Conservation (phyloP, 2,888 invertebrate genomes). For the Automeris io region DNA sequence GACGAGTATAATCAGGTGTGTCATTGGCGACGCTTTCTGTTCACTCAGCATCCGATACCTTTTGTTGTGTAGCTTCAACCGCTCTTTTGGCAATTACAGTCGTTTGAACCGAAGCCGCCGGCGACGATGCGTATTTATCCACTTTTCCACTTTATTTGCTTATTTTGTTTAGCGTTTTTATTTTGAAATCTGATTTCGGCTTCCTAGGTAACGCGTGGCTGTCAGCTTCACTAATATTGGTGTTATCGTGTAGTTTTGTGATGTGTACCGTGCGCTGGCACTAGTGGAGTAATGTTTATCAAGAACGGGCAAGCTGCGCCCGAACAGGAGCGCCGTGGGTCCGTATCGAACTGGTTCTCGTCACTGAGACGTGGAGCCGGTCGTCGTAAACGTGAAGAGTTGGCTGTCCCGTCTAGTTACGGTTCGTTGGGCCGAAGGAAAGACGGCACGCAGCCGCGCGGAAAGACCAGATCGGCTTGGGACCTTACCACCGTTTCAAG, state of each 20-base stretch:
- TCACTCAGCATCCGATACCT: slow-evolving; percentile 40
- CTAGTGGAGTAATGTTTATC: slow-evolving; percentile 71
- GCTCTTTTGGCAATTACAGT: slow-evolving; percentile 49
- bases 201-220: slow-evolving; percentile 57
- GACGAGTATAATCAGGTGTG: slow-evolving; percentile 74
- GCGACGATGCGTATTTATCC: slow-evolving; percentile 51
- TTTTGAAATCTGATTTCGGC: slow-evolving; percentile 42
- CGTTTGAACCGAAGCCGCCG: slow-evolving; percentile 32
- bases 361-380: slow-evolving; percentile 81
- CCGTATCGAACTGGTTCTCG: slow-evolving; percentile 88
- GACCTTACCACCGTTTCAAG: slow-evolving; percentile 76
- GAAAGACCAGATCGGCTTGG: slow-evolving; percentile 77
- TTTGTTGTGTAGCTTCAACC: slow-evolving; percentile 57
- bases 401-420: slow-evolving; percentile 57
- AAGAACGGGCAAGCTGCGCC: slow-evolving; percentile 64
- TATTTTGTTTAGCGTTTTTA: slow-evolving; percentile 41
- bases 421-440: slow-evolving; percentile 73
- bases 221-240: slow-evolving; percentile 49
- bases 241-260: slow-evolving; percentile 51
- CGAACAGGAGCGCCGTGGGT: slow-evolving; percentile 80
- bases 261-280: slow-evolving; percentile 56
- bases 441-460: slow-evolving; percentile 59
- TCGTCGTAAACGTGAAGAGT: slow-evolving; percentile 63
- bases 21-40: slow-evolving; percentile 52
- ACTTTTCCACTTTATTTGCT: slow-evolving; percentile 62